Base-by-base conservation (phyloP, 2,888 invertebrate genomes). In the Nymphalis urticae region DNA sequence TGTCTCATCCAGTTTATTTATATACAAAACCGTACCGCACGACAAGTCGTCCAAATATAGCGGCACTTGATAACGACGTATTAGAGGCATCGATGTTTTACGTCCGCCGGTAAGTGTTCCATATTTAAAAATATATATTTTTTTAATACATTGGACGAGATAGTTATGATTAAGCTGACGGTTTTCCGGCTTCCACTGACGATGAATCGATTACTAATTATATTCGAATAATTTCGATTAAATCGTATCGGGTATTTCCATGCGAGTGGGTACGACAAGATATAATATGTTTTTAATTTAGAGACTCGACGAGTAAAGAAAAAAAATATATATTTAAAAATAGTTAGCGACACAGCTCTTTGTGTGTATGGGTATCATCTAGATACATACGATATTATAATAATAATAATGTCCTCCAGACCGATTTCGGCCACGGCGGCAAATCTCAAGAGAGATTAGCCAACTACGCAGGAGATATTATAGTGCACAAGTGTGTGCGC, bases 41-140 rank as follows among this genome's bases (percentile, higher is more conserved):
- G 89, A 89, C 89, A 89, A 80, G 80, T 82, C 84, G 71, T 84
- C 86, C 87, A 80, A 85, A 88, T 88, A 88, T 89, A 89, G 85
- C 85, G 78, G 84, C 88, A 88, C 89, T 89, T 87, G 90, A 89
- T 89, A 89, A 88, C 87, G 85, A 85, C 80, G 87, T 86, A 87
- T 87, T 87, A 87, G 85, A 87, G 80, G 83, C 85, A 86, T 87
- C 83, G 83, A 86, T 86, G 85, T 86, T 85, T 85, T 82, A 84
- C 84, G 86, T 85, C 85, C 86, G 84, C 80, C 80, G 82, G 83
- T 85, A 87, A 88, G 87, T 88, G 87, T 85, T 88, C 82, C 82
- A 82, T 83, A 85, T 86, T 85, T 86, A 86, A 82, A 86, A 80
- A 80, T 79, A 58, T 42, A 58, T 2, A 58, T 50, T 50, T 27